phyloP scores from a whole-genome alignment of 2,888 invertebrate genomes.

The Calliphora vomitoria region DNA sequence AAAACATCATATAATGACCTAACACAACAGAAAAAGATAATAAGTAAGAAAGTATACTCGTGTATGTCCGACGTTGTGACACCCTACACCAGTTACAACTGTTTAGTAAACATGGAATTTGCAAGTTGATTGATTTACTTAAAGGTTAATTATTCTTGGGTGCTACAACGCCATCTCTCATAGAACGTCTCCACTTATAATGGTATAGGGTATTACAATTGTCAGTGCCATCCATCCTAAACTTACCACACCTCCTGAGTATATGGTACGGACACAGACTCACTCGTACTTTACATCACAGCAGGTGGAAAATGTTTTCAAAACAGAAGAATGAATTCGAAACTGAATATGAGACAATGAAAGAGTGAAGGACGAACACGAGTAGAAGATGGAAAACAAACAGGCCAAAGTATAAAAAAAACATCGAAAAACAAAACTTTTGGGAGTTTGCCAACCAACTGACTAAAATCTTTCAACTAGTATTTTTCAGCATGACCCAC shows the following conservation, averaged over 20 bases:
- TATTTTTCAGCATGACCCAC: constrained; percentile 2
- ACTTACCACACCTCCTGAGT: background rate
- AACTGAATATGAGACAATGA: constrained; percentile 27
- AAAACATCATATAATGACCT: constrained; percentile 14
- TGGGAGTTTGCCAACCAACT: constrained; percentile 60
- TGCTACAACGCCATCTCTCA: too few species aligned
- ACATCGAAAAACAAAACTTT: constrained; percentile 21
- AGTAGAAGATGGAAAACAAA: constrained; percentile 39
- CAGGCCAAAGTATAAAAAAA: constrained; percentile 42
- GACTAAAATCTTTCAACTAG: constrained; percentile 27
- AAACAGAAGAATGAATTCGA: constrained; percentile 36
- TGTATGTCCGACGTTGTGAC: too few species aligned
- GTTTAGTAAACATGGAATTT: too few species aligned
- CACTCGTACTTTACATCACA: constrained; percentile 14
- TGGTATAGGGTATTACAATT: background rate
- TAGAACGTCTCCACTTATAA: too few species aligned
- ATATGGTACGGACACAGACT: background rate
- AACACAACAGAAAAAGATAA: constrained; percentile 28
- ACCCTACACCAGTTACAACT: too few species aligned
- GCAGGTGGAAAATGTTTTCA: constrained; percentile 49
- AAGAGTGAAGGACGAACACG: constrained; percentile 33
- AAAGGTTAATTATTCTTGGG: too few species aligned
- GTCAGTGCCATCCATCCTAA: background rate
- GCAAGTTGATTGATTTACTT: too few species aligned
- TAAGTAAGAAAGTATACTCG: too few species aligned